Conservation (phyloP, 35 echinoderm and acorn worm species). For the Apostichopus japonicus region DNA sequence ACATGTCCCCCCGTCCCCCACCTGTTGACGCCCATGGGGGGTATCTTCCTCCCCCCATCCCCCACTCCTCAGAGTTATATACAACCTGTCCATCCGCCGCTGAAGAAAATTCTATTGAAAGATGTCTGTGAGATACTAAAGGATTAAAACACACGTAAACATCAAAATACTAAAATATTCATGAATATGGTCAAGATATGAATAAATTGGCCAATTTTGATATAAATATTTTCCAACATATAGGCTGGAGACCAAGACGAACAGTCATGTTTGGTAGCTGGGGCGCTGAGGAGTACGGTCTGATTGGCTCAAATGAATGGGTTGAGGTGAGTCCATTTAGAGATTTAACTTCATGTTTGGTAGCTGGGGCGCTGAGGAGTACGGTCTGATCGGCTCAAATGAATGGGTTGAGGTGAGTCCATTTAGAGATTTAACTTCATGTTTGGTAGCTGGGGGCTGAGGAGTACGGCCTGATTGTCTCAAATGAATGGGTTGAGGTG, state of each 20-base stretch:
- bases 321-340: slow-evolving; percentile 74
- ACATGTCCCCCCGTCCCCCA: too few species aligned
- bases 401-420: slow-evolving; percentile 95
- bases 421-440: slow-evolving; percentile 21
- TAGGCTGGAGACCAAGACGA: slow-evolving; percentile 88
- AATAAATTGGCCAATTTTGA: too few species aligned
- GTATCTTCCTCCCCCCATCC: too few species aligned
- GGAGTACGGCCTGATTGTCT: slow-evolving; percentile 86
- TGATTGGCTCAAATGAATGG: slow-evolving; percentile 98
- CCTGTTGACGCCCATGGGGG: too few species aligned
- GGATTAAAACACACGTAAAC: too few species aligned
- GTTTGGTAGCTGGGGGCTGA: slow-evolving; percentile 94
- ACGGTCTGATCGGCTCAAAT: slow-evolving; percentile 84
- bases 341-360: slow-evolving; percentile 64
- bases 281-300: slow-evolving; percentile 88
- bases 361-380: slow-evolving; percentile 93
- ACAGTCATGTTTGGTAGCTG: slow-evolving; percentile 87
- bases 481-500: slow-evolving; percentile 97
- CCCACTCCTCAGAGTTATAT: too few species aligned
- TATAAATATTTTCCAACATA: neutral
- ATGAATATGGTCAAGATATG: too few species aligned
- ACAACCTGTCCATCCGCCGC: too few species aligned
- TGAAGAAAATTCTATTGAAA: too few species aligned
- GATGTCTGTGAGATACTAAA: too few species aligned
- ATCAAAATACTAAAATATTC: too few species aligned